Percentiles rank a stretch among this genome's conserved stretches.
These are phyloP conservation scores for Catharus bicknelli DNA, from an alignment of 2,113 vertebrate genomes.

Conservation along the genomic window DNA sequence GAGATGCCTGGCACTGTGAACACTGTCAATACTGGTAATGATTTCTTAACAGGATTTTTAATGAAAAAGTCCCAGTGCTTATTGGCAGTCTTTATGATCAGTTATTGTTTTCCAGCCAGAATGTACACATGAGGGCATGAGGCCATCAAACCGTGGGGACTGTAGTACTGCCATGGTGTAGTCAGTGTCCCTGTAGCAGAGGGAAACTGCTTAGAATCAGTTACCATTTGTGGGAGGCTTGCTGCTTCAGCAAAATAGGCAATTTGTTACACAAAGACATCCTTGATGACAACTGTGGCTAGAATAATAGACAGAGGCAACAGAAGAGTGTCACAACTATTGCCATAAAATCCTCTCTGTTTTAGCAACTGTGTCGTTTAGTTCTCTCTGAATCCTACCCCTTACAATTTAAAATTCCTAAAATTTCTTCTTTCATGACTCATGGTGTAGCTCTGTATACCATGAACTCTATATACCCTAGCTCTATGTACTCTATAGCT, in stretches of 20 bases:
- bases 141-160: not conserved
- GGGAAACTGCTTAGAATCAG: not conserved
- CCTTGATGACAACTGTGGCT: not conserved
- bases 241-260: not conserved
- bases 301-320: not conserved
- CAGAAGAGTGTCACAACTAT: not conserved
- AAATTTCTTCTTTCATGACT: not conserved
- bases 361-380: not conserved
- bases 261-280: not conserved
- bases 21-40: not conserved
- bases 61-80: not conserved
- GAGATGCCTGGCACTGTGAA: not conserved
- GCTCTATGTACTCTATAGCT: not conserved
- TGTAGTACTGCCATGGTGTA: not conserved
- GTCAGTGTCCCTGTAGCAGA: not conserved
- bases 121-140: not conserved
- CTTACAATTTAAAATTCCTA: not conserved
- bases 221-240: not conserved
- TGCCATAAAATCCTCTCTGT: not conserved
- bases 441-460: not conserved
- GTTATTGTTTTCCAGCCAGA: not conserved
- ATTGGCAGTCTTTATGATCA: not conserved
- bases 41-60: not conserved
- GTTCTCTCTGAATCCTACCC: not conserved
- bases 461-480: not conserved